Evolutionary conservation across 1,140 invertebrate species (phyloP).

Genomic region (Popillia japonica): DNA sequence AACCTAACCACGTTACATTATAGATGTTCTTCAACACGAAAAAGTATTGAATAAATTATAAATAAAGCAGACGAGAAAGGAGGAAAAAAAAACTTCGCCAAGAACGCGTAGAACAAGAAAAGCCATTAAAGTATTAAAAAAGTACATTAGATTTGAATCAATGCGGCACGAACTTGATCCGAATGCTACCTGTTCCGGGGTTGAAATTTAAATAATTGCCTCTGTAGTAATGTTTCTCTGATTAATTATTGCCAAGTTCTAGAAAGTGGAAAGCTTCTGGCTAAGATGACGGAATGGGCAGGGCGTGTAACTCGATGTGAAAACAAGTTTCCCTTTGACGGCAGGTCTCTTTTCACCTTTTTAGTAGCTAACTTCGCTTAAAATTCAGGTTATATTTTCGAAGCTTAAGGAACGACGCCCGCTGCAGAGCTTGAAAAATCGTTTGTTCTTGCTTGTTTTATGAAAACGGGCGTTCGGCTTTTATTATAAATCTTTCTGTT

Average conservation of each 20-base stretch:
- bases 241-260: neutral
- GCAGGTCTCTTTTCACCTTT: neutral
- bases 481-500: constrained; percentile 13
- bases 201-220: neutral
- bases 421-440: constrained; percentile 7
- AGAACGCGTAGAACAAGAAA: neutral
- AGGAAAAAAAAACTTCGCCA: too few relatives aligned
- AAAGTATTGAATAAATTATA: neutral
- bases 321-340: neutral
- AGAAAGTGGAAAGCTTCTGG: neutral
- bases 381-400: constrained; percentile 18
- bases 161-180: neutral
- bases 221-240: neutral
- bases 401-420: neutral
- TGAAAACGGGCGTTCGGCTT: neutral
- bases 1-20: neutral
- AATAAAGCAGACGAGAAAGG: neutral
- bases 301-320: neutral
- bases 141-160: neutral
- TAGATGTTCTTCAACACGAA: constrained; percentile 4
- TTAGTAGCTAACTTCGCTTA: constrained; percentile 21
- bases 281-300: neutral
- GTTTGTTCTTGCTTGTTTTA: constrained; percentile 31
- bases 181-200: neutral
- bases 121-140: neutral